Percentiles rank a stretch among this genome's conserved stretches.
phyloP scores from a whole-genome alignment of 2,888 invertebrate species.

The Anagyrus pseudococci region DNA sequence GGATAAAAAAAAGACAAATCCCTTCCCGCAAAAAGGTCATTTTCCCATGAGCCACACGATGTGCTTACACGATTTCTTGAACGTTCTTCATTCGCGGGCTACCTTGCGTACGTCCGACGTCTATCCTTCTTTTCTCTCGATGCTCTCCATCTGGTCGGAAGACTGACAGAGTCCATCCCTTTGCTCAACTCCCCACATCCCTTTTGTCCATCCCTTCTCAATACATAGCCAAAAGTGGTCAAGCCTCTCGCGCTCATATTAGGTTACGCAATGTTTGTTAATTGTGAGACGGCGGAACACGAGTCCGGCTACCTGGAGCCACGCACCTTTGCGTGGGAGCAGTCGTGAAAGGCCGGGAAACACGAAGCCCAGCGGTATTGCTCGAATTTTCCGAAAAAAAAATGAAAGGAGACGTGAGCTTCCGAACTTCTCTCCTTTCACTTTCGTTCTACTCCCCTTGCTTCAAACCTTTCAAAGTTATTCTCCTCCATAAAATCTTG shows the following conservation, averaged over 20 bases:
- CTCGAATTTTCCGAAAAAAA: constrained; percentile 24
- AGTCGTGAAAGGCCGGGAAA: constrained; percentile 20
- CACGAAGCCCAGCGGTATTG: constrained; percentile 20
- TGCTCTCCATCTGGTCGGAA: no score
- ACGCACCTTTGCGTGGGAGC: constrained; percentile 50
- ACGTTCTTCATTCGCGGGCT: neutral
- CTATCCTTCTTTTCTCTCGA: no score
- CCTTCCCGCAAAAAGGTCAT: neutral
- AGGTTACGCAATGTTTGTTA: constrained; percentile 60
- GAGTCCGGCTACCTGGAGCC: constrained; percentile 43
- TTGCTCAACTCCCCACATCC: constrained; percentile 17
- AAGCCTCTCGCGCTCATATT: constrained; percentile 46
- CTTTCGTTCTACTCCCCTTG: neutral
- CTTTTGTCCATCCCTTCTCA: constrained; percentile 23
- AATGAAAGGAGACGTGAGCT: no score
- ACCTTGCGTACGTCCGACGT: no score
- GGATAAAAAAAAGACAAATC: no score
- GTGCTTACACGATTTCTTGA: neutral
- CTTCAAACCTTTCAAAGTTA: neutral
- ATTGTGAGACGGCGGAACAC: constrained; percentile 59
- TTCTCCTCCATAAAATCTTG: neutral
- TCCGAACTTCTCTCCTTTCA: constrained; percentile 13
- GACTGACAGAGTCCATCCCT: neutral
- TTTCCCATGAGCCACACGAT: constrained; percentile 12
- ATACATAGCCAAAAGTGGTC: constrained; percentile 50